Conservation (phyloP, 2,113 vertebrate genomes). For the Tylochromis polylepis region DNA sequence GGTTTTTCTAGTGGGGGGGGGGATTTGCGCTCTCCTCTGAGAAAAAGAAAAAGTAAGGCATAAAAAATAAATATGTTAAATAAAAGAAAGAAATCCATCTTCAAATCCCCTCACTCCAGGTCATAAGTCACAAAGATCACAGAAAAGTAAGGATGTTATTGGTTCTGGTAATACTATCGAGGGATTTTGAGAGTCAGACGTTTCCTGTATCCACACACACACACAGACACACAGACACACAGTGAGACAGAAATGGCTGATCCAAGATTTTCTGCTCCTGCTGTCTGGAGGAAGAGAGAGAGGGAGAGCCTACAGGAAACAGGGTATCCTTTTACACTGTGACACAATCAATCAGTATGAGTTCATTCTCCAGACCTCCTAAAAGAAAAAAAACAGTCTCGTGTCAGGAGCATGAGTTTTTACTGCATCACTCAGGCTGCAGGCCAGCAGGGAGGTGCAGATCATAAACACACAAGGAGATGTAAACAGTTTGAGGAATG, state of each 20-base stretch:
- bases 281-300: conserved; percentile 57
- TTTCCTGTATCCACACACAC: conserved; percentile 13
- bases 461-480: conserved; percentile 11
- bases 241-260: conserved; percentile 30
- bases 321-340: conserved; percentile 72
- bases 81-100: background rate
- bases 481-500: conserved; percentile 33
- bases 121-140: background rate
- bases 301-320: conserved; percentile 66
- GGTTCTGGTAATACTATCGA: background rate
- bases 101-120: background rate
- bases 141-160: background rate
- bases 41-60: background rate
- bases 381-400: conserved; percentile 22
- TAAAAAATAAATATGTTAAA: background rate
- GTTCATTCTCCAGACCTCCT: conserved; percentile 65
- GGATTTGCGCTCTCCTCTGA: background rate
- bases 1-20: background rate
- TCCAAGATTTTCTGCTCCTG: conserved; percentile 53
- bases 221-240: background rate
- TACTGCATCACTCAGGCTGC: conserved; percentile 29
- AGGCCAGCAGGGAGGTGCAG: background rate
- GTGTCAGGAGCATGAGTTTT: conserved; percentile 17
- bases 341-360: conserved; percentile 74
- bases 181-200: conserved; percentile 10